These are phyloP conservation scores for Phorcus lineatus DNA, from an alignment of 2,888 invertebrate species.

Conservation along the genomic window DNA sequence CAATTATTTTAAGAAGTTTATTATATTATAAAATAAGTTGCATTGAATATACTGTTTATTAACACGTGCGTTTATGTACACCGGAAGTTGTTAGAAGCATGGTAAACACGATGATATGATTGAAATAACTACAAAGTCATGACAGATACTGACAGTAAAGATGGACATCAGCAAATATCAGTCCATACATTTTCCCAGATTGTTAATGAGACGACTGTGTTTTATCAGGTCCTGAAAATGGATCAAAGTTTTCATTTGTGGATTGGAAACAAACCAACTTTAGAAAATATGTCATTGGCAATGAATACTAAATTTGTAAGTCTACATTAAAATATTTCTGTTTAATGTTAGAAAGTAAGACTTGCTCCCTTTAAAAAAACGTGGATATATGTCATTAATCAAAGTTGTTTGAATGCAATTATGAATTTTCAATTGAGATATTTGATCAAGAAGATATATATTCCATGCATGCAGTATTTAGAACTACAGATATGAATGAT, in stretches of 20 bases:
- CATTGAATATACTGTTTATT: not conserved
- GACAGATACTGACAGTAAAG: not conserved
- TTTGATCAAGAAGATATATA: too few species aligned
- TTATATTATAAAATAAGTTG: not conserved
- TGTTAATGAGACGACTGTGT: conserved; percentile 43
- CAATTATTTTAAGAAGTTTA: too few species aligned
- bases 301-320: conserved; percentile 61
- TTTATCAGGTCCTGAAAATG: conserved; percentile 53
- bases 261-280: conserved; percentile 55
- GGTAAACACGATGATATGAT: not conserved
- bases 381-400: too few species aligned
- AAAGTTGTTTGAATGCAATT: too few species aligned
- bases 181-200: conserved; percentile 55
- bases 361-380: too few species aligned
- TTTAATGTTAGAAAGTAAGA: too few species aligned
- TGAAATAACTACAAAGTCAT: not conserved
- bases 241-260: conserved; percentile 62
- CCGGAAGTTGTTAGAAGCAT: not conserved
- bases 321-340: conserved; percentile 14
- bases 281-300: conserved; percentile 64
- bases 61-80: not conserved
- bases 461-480: too few species aligned
- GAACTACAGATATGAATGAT: too few species aligned
- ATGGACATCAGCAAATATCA: not conserved
- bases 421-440: too few species aligned